Evolutionary conservation across 2,888 invertebrate genomes (phyloP).

Genomic region (Buathra laborator): DNA sequence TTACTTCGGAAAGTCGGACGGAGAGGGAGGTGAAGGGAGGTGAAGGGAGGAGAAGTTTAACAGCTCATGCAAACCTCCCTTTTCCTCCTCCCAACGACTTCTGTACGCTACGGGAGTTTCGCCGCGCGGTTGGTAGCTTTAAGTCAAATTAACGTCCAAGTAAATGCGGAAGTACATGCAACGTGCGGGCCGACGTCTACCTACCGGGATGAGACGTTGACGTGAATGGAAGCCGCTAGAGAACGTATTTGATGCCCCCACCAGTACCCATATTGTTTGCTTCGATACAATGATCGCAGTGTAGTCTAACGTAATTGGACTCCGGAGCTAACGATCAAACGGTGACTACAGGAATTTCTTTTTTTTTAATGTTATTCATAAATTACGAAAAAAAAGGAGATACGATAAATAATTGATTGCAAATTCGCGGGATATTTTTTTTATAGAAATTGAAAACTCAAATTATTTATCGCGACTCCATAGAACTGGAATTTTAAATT

Average conservation of each 20-base stretch:
- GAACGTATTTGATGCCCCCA: no score
- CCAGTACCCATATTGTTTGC: neutral
- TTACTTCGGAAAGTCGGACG: constrained; percentile 58
- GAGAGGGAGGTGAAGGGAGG: neutral
- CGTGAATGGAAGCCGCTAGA: constrained; percentile 14
- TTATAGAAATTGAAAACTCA: no score
- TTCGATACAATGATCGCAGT: neutral
- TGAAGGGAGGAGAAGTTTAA: constrained; percentile 62
- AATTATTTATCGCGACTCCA: no score
- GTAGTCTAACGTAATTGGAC: neutral
- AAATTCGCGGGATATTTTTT: no score
- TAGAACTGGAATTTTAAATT: no score
- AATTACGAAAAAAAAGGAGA: neutral
- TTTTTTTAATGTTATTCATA: no score
- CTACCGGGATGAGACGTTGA: constrained; percentile 31
- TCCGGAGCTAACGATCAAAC: neutral
- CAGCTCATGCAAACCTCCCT: constrained; percentile 38
- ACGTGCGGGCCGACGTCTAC: constrained; percentile 21
- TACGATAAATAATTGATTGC: neutral
- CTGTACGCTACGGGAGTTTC: constrained; percentile 34
- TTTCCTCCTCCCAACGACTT: constrained; percentile 1
- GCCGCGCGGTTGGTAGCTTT: constrained; percentile 35
- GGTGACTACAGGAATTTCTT: no score
- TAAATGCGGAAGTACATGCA: constrained; percentile 48
- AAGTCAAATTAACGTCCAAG: constrained; percentile 66